phyloP scores from a whole-genome alignment of 2,888 invertebrate genomes.

The Lochmaea capreae region DNA sequence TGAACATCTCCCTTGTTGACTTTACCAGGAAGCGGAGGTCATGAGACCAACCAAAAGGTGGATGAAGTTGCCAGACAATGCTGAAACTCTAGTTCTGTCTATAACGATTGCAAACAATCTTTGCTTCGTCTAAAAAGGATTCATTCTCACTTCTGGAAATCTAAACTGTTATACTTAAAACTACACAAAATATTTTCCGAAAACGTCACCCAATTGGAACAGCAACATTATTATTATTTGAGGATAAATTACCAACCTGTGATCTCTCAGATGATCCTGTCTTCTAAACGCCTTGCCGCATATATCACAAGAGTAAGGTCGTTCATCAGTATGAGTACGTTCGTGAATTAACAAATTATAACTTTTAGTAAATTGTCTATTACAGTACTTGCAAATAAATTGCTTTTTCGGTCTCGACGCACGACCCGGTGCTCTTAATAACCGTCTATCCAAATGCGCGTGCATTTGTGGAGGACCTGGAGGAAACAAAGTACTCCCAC shows the following conservation, averaged over 20 bases:
- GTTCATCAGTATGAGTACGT: conserved; percentile 95
- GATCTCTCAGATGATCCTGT: conserved; percentile 93
- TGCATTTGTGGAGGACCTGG: conserved; percentile 79
- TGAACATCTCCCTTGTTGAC: no score
- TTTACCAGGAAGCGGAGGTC: no score
- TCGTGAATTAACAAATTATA: conserved; percentile 98
- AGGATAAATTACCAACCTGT: conserved; percentile 73
- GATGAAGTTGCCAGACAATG: no score
- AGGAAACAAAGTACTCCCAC: conserved; percentile 77
- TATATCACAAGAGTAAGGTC: conserved; percentile 96
- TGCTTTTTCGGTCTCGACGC: conserved; percentile 83
- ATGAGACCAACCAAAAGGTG: no score
- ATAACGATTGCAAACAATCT: no score
- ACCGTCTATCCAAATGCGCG: conserved; percentile 81
- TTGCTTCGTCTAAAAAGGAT: no score
- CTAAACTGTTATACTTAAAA: no score
- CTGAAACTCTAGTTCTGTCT: no score
- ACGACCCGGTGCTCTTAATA: conserved; percentile 81
- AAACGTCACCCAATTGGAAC: no score
- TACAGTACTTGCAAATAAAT: conserved; percentile 98
- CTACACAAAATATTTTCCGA: no score
- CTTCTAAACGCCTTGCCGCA: conserved; percentile 96
- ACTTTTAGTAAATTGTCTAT: conserved; percentile 96
- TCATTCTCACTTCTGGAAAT: no score
- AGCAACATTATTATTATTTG: no score